These are phyloP conservation scores for Oreocharis arfaki DNA, from an alignment of 2,113 vertebrate genomes.

Conservation along the genomic window DNA sequence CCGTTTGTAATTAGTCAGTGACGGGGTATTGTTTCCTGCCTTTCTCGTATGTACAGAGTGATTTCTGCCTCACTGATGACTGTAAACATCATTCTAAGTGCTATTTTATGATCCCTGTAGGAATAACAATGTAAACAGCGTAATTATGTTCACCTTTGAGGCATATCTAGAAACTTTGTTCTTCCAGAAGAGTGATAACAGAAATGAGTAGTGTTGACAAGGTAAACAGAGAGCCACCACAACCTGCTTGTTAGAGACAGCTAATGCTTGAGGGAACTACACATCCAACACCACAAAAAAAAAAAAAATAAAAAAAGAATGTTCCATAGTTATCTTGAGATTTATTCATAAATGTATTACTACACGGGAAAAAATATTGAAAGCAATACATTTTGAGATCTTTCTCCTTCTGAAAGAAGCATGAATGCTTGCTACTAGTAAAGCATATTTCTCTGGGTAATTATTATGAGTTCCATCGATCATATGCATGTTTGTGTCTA, in stretches of 20 bases:
- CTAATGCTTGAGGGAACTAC: conserved; percentile 16
- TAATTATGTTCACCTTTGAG: conserved; percentile 56
- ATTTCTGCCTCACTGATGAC: conserved; percentile 24
- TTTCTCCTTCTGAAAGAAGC: neutral
- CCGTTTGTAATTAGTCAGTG: conserved; percentile 2
- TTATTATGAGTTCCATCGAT: neutral
- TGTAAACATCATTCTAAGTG: conserved; percentile 48
- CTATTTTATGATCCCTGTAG: conserved; percentile 45
- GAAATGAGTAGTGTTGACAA: conserved; percentile 42
- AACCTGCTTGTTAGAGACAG: conserved; percentile 33
- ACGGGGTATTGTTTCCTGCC: neutral
- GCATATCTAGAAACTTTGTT: conserved; percentile 53
- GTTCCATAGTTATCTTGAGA: neutral
- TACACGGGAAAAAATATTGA: neutral
- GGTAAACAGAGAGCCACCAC: conserved; percentile 35
- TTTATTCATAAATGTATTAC: neutral
- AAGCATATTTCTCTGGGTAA: neutral
- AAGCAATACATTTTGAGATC: neutral
- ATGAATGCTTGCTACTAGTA: neutral
- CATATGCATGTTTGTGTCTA: neutral
- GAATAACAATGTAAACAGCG: conserved; percentile 45
- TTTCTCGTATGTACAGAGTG: neutral
- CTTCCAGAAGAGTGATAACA: conserved; percentile 59
- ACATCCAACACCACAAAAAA: neutral
- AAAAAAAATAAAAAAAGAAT: neutral